Percentiles rank a stretch among this genome's conserved stretches.
These are phyloP conservation scores for Zosterops hypoxanthus DNA, from an alignment of 2,113 vertebrate genomes.

Conservation along the genomic window DNA sequence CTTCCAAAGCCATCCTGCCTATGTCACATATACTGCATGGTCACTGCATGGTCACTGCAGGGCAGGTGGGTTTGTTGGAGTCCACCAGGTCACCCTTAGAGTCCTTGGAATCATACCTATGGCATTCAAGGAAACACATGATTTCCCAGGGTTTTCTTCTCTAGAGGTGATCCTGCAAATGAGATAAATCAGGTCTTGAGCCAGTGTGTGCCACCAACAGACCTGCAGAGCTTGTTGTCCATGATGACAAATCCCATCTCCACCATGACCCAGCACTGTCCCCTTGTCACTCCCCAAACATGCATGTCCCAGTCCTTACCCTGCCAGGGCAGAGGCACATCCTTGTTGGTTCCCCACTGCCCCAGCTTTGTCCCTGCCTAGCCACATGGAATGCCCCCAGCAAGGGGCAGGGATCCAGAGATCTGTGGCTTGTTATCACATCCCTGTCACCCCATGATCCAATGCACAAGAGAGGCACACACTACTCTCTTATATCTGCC, in stretches of 20 bases:
- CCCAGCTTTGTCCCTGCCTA: neutral
- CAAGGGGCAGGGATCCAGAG: neutral
- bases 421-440: neutral
- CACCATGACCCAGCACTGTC: neutral
- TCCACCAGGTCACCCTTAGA: neutral
- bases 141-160: neutral
- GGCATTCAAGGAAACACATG: neutral
- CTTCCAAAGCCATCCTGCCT: neutral
- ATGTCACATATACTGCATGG: neutral
- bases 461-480: neutral
- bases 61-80: neutral
- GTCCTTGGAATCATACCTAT: neutral
- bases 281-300: rapidly evolving
- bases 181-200: neutral
- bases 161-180: neutral
- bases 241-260: neutral
- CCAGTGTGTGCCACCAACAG: neutral
- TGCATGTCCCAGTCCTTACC: neutral
- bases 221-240: neutral
- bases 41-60: neutral
- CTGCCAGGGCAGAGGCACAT: rapidly evolving
- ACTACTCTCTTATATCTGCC: neutral
- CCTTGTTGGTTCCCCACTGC: neutral
- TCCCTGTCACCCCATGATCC: neutral
- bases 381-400: neutral